A percentile compares a stretch with the other conserved stretches of the same genome.
Evolutionary conservation across 2,888 invertebrate species (phyloP).

Genomic region (Caenorhabditis sp.): DNA sequence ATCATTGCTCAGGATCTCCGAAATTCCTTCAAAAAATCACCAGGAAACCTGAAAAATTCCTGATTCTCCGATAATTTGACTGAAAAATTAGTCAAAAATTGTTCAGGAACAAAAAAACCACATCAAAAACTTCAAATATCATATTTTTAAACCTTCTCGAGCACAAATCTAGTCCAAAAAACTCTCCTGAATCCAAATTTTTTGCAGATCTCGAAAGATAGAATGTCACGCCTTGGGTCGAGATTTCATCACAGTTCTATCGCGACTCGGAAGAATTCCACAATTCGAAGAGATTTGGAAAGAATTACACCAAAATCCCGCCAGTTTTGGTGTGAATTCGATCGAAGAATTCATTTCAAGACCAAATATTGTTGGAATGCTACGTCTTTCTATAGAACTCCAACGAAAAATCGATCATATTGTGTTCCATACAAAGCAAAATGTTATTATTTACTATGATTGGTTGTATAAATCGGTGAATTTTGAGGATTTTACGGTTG

Average conservation of each 20-base stretch:
- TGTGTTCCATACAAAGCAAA: constrained; percentile 14
- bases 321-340: neutral
- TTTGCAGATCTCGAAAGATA: constrained; percentile 14
- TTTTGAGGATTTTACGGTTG: neutral
- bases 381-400: constrained; percentile 18
- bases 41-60: no score
- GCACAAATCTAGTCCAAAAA: no score
- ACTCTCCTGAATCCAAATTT: no score
- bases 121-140: no score
- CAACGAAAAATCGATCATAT: constrained; percentile 20
- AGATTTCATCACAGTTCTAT: constrained; percentile 53
- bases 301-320: constrained; percentile 15
- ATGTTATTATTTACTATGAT: constrained; percentile 16
- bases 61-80: no score
- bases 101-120: no score
- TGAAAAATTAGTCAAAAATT: no score
- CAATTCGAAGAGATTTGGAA: constrained; percentile 54
- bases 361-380: constrained; percentile 13
- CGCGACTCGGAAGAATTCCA: constrained; percentile 46
- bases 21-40: no score
- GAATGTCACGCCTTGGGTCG: constrained; percentile 50
- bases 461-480: constrained; percentile 20
- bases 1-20: no score
- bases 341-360: constrained; percentile 19
- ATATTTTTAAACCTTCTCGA: no score